Evolutionary conservation across 2,888 invertebrate genomes (phyloP).

Genomic region (Andrena marginata): DNA sequence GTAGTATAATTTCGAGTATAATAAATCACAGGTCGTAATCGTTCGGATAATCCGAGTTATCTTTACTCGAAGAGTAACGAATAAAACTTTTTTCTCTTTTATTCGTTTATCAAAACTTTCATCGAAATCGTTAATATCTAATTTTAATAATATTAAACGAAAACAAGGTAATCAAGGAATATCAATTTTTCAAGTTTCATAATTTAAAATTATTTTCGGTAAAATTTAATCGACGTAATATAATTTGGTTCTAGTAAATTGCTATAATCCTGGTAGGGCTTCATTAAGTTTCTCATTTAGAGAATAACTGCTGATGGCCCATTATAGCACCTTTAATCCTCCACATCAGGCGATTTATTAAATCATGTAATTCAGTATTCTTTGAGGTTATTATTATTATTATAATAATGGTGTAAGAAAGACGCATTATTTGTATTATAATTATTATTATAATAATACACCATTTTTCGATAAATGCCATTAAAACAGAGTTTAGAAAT

Average conservation of each 20-base stretch:
- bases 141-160: too few species aligned
- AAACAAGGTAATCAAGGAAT: too few species aligned
- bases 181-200: background rate
- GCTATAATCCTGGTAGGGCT: background rate
- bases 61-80: too few species aligned
- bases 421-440: background rate
- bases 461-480: too few species aligned
- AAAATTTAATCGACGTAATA: background rate
- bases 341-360: slow-evolving; percentile 25
- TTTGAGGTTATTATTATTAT: background rate
- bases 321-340: slow-evolving; percentile 28
- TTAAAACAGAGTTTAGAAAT: too few species aligned
- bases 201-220: background rate
- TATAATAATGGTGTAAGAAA: background rate
- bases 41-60: too few species aligned
- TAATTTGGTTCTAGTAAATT: background rate
- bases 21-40: too few species aligned
- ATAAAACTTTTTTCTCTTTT: too few species aligned
- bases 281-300: slow-evolving; percentile 26
- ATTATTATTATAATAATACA: background rate
- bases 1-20: too few species aligned
- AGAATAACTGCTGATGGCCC: slow-evolving; percentile 22
- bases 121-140: too few species aligned
- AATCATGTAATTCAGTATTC: slow-evolving; percentile 27
- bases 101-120: too few species aligned